These are phyloP conservation scores for Microcaecilia unicolor DNA, from an alignment of 2,797 vertebrate species.

Conservation along the genomic window DNA sequence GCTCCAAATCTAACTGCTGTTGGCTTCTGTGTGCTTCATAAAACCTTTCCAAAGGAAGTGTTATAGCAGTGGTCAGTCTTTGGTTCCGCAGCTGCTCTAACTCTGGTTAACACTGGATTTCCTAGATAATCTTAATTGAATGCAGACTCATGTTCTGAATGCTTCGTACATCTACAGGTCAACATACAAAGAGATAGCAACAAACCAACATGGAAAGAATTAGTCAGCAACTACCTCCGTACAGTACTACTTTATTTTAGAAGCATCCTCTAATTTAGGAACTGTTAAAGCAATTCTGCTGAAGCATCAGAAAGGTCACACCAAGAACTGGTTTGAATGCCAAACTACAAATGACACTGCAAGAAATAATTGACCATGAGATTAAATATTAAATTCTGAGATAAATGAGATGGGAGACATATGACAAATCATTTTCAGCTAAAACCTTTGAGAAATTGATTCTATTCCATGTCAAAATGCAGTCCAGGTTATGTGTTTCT, in stretches of 20 bases:
- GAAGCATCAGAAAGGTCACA: too few relatives aligned
- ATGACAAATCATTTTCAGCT: not conserved
- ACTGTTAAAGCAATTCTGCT: too few relatives aligned
- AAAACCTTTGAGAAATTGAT: too few relatives aligned
- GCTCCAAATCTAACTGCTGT: conserved; percentile 1
- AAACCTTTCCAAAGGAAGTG: conserved; percentile 9
- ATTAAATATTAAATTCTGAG: not conserved
- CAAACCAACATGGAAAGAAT: not conserved
- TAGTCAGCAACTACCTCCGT: not conserved
- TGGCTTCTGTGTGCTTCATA: not conserved
- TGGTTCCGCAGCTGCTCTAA: not conserved
- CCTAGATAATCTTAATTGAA: not conserved
- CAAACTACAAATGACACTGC: not conserved
- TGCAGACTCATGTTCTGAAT: not conserved
- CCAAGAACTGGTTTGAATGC: not conserved
- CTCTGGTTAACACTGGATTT: not conserved
- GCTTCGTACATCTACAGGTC: not conserved
- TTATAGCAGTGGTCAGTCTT: not conserved
- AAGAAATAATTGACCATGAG: not conserved
- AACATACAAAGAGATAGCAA: not conserved
- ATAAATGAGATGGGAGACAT: not conserved
- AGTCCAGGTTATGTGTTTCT: not conserved
- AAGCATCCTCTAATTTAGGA: too few relatives aligned
- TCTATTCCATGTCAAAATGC: too few relatives aligned
- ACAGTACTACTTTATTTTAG: not conserved